Percentiles rank a stretch among this genome's conserved stretches.
Conservation (phyloP, 2,113 vertebrate species). For the Pelecanoides urinatrix region DNA sequence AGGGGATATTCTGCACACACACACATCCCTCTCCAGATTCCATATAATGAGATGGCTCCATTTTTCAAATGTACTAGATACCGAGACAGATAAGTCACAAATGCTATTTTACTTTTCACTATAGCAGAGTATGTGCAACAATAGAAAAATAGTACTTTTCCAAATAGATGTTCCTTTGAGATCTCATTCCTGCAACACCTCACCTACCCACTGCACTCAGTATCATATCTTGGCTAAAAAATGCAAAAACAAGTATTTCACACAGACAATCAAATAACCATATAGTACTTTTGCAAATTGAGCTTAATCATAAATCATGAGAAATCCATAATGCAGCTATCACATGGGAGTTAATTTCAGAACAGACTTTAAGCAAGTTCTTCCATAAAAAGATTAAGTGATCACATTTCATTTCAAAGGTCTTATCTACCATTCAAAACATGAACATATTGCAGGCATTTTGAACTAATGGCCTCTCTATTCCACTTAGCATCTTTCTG, state of each 20-base stretch:
- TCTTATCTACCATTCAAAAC: slow-evolving; percentile 1
- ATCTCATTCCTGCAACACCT: not conserved
- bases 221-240: not conserved
- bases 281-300: not conserved
- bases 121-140: not conserved
- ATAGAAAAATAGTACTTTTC: not conserved
- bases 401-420: slow-evolving; percentile 1
- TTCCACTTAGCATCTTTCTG: not conserved
- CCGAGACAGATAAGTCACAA: not conserved
- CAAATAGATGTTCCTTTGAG: not conserved
- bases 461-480: not conserved
- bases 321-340: not conserved
- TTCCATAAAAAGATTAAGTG: not conserved
- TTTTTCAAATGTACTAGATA: not conserved
- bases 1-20: not conserved
- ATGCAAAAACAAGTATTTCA: not conserved
- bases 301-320: not conserved
- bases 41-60: not conserved
- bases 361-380: not conserved
- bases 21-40: not conserved
- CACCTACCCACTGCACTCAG: not conserved
- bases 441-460: not conserved
- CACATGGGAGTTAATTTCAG: not conserved
- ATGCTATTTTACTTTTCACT: not conserved
- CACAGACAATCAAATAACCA: not conserved